A percentile compares a stretch with the other conserved stretches of the same genome.
Evolutionary conservation across 2,888 invertebrate genomes (phyloP).

Genomic region (Melinaea menophilus): DNA sequence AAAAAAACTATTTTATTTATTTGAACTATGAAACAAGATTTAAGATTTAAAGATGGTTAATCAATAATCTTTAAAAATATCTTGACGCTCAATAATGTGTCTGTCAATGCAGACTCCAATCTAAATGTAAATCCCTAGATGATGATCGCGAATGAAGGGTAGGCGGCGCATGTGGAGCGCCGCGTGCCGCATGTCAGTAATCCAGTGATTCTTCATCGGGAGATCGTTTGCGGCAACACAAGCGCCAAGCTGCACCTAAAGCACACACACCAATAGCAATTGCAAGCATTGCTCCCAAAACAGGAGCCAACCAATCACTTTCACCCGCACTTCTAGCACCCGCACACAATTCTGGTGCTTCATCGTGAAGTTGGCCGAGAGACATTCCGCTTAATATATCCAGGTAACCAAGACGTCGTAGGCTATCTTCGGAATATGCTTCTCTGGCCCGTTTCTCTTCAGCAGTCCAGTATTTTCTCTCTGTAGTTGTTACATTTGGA

Average conservation of each 20-base stretch:
- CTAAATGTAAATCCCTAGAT: constrained; percentile 66
- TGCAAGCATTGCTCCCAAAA: constrained; percentile 79
- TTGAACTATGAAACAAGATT: constrained; percentile 19
- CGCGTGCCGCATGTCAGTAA: constrained; percentile 79
- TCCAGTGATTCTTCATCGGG: constrained; percentile 80
- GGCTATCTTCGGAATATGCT: constrained; percentile 78
- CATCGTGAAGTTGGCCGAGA: constrained; percentile 81
- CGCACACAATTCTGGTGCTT: constrained; percentile 85
- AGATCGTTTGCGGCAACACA: constrained; percentile 79
- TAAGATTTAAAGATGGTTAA: constrained; percentile 45
- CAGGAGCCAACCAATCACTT: constrained; percentile 80
- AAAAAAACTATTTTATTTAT: no score
- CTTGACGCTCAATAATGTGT: constrained; percentile 68
- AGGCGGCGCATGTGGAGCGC: constrained; percentile 69
- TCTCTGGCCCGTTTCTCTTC: constrained; percentile 74
- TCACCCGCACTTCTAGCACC: constrained; percentile 67
- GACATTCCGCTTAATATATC: constrained; percentile 65
- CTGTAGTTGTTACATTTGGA: constrained; percentile 82
- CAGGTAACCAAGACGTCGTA: constrained; percentile 77
- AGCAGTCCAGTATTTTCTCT: constrained; percentile 69
- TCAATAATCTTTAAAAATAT: constrained; percentile 36
- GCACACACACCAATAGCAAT: constrained; percentile 76
- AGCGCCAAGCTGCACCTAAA: constrained; percentile 78
- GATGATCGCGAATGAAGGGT: constrained; percentile 65
- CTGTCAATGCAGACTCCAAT: constrained; percentile 77